Percentiles rank a stretch among this genome's conserved stretches.
phyloP scores from a whole-genome alignment of 2,113 vertebrate species.

The Tympanuchus pallidicinctus region DNA sequence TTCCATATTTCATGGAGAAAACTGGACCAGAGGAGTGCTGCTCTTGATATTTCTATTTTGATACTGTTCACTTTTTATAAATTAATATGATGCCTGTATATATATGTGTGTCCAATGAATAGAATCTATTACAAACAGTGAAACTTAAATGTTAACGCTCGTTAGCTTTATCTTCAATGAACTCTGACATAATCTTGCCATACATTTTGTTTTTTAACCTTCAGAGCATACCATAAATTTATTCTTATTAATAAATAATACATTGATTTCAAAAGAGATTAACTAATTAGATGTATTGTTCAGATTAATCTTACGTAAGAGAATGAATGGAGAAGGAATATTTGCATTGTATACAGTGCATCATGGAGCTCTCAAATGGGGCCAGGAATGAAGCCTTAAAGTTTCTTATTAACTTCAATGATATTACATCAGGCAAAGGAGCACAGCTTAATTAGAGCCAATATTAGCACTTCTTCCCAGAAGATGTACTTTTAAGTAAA shows the following conservation, averaged over 20 bases:
- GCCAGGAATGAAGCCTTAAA: neutral
- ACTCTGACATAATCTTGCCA: neutral
- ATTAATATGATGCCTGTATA: conserved; percentile 8
- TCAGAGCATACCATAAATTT: neutral
- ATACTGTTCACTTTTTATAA: conserved; percentile 45
- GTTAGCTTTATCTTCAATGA: conserved; percentile 8
- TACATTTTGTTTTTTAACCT: neutral
- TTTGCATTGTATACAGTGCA: neutral
- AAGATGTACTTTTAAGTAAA: conserved; percentile 46
- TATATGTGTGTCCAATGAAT: neutral
- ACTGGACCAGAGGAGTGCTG: conserved; percentile 45
- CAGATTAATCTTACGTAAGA: neutral
- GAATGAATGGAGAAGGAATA: neutral
- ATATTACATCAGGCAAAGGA: neutral
- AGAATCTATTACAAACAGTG: conserved; percentile 1
- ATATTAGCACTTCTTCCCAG: conserved; percentile 16
- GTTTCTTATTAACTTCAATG: conserved; percentile 11
- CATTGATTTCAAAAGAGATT: neutral
- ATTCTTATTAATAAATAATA: neutral
- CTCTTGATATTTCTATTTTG: conserved; percentile 76
- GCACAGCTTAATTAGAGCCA: conserved; percentile 35
- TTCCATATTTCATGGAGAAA: conserved; percentile 75
- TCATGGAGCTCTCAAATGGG: neutral
- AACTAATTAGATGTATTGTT: neutral
- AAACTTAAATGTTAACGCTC: neutral